Conservation (phyloP, 2,888 invertebrate genomes). For the Xylota sylvarum region DNA sequence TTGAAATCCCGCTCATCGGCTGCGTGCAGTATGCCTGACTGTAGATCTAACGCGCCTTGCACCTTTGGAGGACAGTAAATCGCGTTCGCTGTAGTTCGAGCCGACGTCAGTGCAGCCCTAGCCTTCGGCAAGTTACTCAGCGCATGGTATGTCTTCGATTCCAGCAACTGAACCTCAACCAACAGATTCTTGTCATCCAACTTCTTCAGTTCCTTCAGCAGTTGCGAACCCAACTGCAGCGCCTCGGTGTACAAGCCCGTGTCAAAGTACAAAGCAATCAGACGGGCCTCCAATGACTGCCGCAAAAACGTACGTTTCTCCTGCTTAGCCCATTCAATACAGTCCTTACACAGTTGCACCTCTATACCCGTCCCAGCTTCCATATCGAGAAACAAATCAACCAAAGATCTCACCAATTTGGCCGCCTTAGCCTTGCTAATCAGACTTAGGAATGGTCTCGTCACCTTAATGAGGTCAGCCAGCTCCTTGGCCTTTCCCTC, state of each 20-base stretch:
- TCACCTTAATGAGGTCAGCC: constrained; percentile 96
- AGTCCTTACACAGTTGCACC: constrained; percentile 97
- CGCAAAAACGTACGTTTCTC: constrained; percentile 98
- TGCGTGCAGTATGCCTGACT: constrained; percentile 99
- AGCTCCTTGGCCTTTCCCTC: constrained; percentile 97
- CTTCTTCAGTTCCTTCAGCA: constrained; percentile 98
- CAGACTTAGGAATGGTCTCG: constrained; percentile 96
- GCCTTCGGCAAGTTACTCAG: constrained; percentile 98
- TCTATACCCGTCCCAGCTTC: constrained; percentile 98
- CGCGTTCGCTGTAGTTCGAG: constrained; percentile 99
- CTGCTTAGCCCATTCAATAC: constrained; percentile 99
- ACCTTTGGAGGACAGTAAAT: constrained; percentile 99
- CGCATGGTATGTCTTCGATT: constrained; percentile 99
- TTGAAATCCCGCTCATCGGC: constrained; percentile 99
- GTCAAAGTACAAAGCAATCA: constrained; percentile 97
- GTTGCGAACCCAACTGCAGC: constrained; percentile 91
- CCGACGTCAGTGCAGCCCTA: constrained; percentile 98
- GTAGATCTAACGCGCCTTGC: constrained; percentile 98
- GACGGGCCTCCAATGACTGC: constrained; percentile 97
- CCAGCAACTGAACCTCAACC: constrained; percentile 98
- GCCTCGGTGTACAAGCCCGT: constrained; percentile 96
- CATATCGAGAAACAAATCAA: constrained; percentile 98
- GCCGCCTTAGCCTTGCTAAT: constrained; percentile 99
- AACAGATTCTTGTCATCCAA: constrained; percentile 99
- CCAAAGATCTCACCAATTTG: constrained; percentile 97